These are phyloP conservation scores for Drosophila triauraria DNA, from an alignment of 1,140 invertebrate genomes.

Conservation along the genomic window DNA sequence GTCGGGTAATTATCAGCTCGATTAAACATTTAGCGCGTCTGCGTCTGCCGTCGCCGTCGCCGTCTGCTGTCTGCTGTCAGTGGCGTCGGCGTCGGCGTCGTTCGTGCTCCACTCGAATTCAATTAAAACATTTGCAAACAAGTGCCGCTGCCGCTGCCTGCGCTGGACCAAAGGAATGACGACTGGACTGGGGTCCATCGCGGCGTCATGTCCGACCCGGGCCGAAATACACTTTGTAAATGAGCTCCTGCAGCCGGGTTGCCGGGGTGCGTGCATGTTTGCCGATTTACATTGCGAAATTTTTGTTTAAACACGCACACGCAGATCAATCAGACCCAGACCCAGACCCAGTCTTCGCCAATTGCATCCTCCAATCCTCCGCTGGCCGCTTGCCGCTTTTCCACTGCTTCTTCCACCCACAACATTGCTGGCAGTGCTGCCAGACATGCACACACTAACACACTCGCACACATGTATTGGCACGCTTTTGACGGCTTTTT, in stretches of 20 bases:
- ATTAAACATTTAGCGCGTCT: constrained; percentile 48
- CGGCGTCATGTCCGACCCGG: constrained; percentile 4
- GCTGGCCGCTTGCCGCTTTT: not conserved
- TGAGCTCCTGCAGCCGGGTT: constrained; percentile 14
- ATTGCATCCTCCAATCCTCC: not conserved
- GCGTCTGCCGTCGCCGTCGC: not conserved
- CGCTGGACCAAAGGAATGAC: constrained; percentile 29
- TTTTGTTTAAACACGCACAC: constrained; percentile 68
- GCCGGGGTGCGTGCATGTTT: constrained; percentile 45
- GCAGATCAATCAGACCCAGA: constrained; percentile 56
- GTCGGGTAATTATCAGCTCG: constrained; percentile 57
- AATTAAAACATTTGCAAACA: constrained; percentile 75
- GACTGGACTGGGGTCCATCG: constrained; percentile 4
- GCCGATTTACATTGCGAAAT: constrained; percentile 71
- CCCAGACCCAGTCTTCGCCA: constrained; percentile 13
- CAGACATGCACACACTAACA: constrained; percentile 14
- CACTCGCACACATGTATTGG: constrained; percentile 34
- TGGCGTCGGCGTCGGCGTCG: not conserved
- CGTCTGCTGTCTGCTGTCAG: too few species aligned
- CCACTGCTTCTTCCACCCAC: constrained; percentile 16
- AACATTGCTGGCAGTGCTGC: constrained; percentile 10
- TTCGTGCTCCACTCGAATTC: constrained; percentile 60
- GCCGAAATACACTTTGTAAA: constrained; percentile 53
- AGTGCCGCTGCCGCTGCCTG: constrained; percentile 12
- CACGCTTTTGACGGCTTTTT: constrained; percentile 65